A percentile compares a stretch with the other conserved stretches of the same genome.
phyloP scores from a whole-genome alignment of 2,888 invertebrate genomes.

The Camponotus fellah region DNA sequence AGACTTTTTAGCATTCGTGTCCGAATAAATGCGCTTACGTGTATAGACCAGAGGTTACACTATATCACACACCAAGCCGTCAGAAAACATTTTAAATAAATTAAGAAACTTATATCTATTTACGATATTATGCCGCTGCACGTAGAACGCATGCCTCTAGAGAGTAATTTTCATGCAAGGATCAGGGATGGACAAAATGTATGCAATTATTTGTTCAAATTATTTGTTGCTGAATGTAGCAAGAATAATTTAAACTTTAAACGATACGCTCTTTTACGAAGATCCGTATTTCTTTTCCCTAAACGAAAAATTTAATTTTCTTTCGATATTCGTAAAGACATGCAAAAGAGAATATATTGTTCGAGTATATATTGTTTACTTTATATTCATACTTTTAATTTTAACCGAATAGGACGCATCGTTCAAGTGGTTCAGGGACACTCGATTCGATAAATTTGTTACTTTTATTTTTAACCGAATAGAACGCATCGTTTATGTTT shows the following conservation, averaged over 20 bases:
- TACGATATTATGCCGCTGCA: slow-evolving; percentile 83
- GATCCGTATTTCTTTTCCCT: too few species aligned
- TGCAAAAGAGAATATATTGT: background rate
- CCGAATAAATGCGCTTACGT: slow-evolving; percentile 84
- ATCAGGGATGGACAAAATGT: slow-evolving; percentile 80
- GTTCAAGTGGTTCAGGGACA: background rate
- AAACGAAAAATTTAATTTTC: background rate
- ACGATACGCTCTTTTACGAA: too few species aligned
- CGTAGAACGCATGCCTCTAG: slow-evolving; percentile 81
- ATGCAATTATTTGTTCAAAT: background rate
- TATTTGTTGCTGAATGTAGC: background rate
- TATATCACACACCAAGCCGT: slow-evolving; percentile 78
- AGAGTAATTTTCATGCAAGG: slow-evolving; percentile 78
- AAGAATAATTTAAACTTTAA: too few species aligned
- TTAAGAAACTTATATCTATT: slow-evolving; percentile 81
- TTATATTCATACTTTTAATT: background rate
- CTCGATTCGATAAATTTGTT: slow-evolving; percentile 9
- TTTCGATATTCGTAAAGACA: background rate
- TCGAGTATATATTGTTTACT: background rate
- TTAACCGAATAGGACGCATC: too few species aligned
- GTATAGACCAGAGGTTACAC: slow-evolving; percentile 81
- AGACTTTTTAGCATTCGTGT: slow-evolving; percentile 82
- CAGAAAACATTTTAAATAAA: slow-evolving; percentile 77
- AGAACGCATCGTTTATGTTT: slow-evolving; percentile 19
- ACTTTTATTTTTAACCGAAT: slow-evolving; percentile 13